Conservation (phyloP, 2,113 vertebrate genomes). For the Corynorhinus townsendii region DNA sequence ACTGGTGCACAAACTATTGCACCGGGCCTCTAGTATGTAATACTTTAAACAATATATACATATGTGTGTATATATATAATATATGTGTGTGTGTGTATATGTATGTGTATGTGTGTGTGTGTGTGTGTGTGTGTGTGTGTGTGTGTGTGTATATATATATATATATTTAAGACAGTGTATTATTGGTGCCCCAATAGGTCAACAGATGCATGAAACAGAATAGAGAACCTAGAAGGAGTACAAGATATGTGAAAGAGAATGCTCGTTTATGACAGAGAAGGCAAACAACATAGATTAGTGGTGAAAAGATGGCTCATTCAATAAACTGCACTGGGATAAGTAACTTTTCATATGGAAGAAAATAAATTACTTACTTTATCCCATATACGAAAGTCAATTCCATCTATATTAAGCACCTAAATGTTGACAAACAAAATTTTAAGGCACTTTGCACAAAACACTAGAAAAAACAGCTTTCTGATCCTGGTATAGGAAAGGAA, state of each 20-base stretch:
- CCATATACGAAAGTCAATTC: no score
- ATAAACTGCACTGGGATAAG: not conserved
- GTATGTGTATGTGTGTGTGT: no score
- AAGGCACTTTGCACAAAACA: slow-evolving; percentile 24
- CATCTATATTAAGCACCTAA: not conserved
- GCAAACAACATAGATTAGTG: not conserved
- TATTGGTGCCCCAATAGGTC: not conserved
- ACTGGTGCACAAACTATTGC: no score
- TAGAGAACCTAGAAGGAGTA: not conserved
- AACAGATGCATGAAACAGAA: not conserved
- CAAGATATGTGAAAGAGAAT: not conserved
- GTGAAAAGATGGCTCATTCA: not conserved
- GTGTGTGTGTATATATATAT: no score
- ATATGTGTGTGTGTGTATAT: no score
- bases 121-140: no score
- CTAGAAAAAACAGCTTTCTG: slow-evolving; percentile 16
- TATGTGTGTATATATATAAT: no score
- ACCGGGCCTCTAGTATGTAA: no score
- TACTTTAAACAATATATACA: no score
- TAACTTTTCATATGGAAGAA: not conserved
- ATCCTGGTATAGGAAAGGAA: not conserved
- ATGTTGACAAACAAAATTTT: not conserved
- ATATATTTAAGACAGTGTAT: not conserved
- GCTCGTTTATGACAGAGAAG: not conserved
- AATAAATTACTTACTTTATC: not conserved